A percentile compares a stretch with the other conserved stretches of the same genome.
phyloP scores from a whole-genome alignment of 2,797 vertebrate genomes.

The Hoplostethus atlanticus region DNA sequence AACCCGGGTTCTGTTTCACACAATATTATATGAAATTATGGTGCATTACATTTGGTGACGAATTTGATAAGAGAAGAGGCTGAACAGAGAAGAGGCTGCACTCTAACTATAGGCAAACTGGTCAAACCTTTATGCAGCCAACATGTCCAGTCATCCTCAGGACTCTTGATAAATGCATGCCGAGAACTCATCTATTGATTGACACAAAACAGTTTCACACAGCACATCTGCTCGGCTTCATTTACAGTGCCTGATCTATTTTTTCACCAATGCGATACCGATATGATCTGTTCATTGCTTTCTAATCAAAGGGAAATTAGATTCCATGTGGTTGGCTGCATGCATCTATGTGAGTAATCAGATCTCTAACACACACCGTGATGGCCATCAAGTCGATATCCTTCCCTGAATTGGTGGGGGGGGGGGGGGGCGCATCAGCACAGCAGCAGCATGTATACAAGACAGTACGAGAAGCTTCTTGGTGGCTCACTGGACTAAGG shows the following conservation, averaged over 20 bases:
- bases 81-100: not conserved
- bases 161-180: conserved; percentile 30
- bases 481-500: not conserved
- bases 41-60: too few species aligned
- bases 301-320: conserved; percentile 13
- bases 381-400: not conserved
- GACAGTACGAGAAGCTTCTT: not conserved
- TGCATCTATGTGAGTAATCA: conserved; percentile 4
- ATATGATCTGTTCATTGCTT: conserved; percentile 1
- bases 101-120: not conserved
- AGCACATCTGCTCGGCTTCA: conserved; percentile 12
- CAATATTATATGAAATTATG: too few species aligned
- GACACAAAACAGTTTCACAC: conserved; percentile 10
- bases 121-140: not conserved
- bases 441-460: not conserved
- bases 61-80: too few species aligned
- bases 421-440: too few species aligned
- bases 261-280: not conserved
- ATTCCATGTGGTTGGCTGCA: conserved; percentile 2
- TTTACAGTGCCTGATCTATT: not conserved
- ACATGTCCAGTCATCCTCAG: not conserved
- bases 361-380: not conserved
- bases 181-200: conserved; percentile 39
- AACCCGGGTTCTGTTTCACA: not conserved
- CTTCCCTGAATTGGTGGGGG: not conserved